Percentiles rank a stretch among this genome's conserved stretches.
phyloP scores from a whole-genome alignment of 1,140 invertebrate genomes.

The Drosophila ficusphila region DNA sequence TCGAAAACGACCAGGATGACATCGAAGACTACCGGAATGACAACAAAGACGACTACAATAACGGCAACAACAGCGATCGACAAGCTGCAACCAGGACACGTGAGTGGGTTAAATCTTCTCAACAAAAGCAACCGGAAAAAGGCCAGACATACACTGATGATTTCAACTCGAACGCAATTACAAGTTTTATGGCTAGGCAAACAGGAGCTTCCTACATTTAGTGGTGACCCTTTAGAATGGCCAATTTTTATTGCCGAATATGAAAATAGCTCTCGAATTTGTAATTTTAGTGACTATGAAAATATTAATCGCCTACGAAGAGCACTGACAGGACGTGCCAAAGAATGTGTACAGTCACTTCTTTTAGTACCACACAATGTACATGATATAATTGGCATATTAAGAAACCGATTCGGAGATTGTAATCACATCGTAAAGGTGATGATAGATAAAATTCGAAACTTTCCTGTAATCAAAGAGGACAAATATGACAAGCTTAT shows the following conservation, averaged over 20 bases:
- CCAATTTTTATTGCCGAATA: conserved; percentile 12
- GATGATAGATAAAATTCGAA: conserved; percentile 10
- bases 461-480: conserved; percentile 1
- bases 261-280: background rate
- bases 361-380: background rate
- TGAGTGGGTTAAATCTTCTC: conserved; percentile 1
- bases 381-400: conserved; percentile 6
- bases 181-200: conserved; percentile 11
- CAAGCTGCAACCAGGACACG: background rate
- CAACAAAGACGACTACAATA: too few relatives aligned
- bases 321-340: too few relatives aligned
- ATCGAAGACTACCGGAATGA: too few relatives aligned
- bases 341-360: too few relatives aligned
- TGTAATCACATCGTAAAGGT: conserved; percentile 6
- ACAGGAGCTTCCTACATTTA: conserved; percentile 17
- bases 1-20: background rate
- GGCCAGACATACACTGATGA: background rate
- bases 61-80: background rate
- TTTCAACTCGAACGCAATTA: background rate
- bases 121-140: background rate
- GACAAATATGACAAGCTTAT: conserved; percentile 18
- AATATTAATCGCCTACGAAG: conserved; percentile 15
- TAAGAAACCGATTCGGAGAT: background rate
- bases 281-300: conserved; percentile 6
- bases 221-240: conserved; percentile 14